Conservation (phyloP, 1,140 invertebrate species). For the Anoplophora glabripennis region DNA sequence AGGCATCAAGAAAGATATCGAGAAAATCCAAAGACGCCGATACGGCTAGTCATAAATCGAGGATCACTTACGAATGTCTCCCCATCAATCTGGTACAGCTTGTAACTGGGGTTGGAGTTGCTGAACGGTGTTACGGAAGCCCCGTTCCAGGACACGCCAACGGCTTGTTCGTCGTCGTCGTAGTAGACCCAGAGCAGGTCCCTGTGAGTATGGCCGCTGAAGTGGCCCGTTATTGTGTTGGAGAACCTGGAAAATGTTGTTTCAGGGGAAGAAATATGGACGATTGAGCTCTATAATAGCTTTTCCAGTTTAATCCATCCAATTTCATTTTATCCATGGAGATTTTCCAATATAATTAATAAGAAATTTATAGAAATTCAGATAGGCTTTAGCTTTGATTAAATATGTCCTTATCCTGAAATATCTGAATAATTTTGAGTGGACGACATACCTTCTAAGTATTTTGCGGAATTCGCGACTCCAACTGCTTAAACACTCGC, state of each 20-base stretch:
- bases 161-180: slow-evolving; percentile 45
- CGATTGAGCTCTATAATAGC: no score
- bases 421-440: no score
- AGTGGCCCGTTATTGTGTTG: slow-evolving; percentile 70
- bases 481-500: slow-evolving; percentile 68
- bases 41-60: neutral
- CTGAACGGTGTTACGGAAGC: slow-evolving; percentile 67
- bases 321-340: no score
- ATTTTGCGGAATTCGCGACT: slow-evolving; percentile 60
- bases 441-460: slow-evolving; percentile 50
- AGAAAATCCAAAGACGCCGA: no score
- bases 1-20: no score
- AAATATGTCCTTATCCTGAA: no score
- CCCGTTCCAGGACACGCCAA: slow-evolving; percentile 72
- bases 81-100: slow-evolving; percentile 67
- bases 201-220: slow-evolving; percentile 77
- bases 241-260: slow-evolving; percentile 41
- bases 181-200: slow-evolving; percentile 73
- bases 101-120: slow-evolving; percentile 77
- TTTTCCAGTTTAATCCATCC: no score
- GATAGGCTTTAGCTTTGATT: no score
- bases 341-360: no score
- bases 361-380: no score
- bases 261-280: no score
- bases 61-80: slow-evolving; percentile 58